Conservation (phyloP, 2,888 invertebrate genomes). For the Synergus itoensis region DNA sequence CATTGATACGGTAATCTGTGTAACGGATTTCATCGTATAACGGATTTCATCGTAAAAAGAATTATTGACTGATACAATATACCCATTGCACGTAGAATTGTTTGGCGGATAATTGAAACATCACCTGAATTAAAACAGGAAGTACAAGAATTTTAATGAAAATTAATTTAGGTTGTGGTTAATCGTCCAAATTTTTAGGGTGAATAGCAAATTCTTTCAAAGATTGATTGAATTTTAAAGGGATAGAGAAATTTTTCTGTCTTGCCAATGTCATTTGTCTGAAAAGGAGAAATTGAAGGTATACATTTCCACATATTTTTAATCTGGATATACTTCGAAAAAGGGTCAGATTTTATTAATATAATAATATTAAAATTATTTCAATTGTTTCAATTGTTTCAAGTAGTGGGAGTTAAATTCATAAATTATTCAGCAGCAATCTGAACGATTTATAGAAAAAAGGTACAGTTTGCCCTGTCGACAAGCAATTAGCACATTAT, state of each 20-base stretch:
- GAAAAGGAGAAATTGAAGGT: no score
- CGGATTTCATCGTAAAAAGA: background rate
- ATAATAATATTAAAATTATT: background rate
- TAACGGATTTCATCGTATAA: conserved; percentile 10
- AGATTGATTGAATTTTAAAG: no score
- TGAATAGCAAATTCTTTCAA: no score
- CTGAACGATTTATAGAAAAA: conserved; percentile 42
- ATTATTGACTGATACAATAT: background rate
- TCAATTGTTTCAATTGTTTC: background rate
- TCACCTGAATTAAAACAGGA: background rate
- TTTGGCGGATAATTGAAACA: background rate
- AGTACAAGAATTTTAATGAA: background rate
- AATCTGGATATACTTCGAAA: no score
- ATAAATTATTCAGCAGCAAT: conserved; percentile 42
- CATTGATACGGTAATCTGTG: conserved; percentile 25
- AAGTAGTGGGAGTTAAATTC: background rate
- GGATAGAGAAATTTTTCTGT: no score
- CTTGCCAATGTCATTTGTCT: no score
- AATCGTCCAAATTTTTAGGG: no score
- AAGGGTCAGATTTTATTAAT: no score
- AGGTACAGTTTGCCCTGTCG: conserved; percentile 43
- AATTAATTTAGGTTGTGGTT: background rate
- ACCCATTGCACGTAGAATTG: background rate
- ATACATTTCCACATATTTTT: no score
- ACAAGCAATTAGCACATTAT: conserved; percentile 63